Evolutionary conservation across 2,888 invertebrate genomes (phyloP).

Genomic region (Phortica okadai): DNA sequence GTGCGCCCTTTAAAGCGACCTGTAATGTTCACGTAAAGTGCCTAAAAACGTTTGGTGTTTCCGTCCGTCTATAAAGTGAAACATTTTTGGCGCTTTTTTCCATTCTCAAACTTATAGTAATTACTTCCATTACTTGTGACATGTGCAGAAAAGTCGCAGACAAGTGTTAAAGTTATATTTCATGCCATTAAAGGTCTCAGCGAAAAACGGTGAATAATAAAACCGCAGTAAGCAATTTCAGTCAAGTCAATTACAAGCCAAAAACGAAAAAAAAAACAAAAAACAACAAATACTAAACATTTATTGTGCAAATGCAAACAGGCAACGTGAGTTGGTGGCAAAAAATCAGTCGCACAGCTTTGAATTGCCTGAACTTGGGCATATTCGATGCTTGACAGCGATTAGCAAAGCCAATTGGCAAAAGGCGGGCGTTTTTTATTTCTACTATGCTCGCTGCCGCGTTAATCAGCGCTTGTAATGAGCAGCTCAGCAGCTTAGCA

Average conservation of each 20-base stretch:
- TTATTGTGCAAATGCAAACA: constrained; percentile 35
- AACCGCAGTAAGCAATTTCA: constrained; percentile 33
- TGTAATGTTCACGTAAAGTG: not conserved
- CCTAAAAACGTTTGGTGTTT: constrained; percentile 1
- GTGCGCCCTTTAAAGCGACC: constrained; percentile 1
- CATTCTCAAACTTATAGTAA: not conserved
- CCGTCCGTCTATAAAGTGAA: not conserved
- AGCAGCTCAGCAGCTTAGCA: constrained; percentile 10
- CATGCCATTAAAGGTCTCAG: constrained; percentile 7
- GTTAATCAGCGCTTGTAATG: constrained; percentile 25
- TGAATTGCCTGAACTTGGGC: not conserved
- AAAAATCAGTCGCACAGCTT: not conserved
- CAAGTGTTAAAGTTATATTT: constrained; percentile 3
- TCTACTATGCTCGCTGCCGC: not conserved
- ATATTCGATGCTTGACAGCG: not conserved
- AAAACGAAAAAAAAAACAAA: constrained; percentile 21
- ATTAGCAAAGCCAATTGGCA: constrained; percentile 15
- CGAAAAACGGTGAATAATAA: not conserved
- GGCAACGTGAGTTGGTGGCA: constrained; percentile 6
- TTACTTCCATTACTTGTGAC: not conserved
- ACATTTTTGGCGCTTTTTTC: constrained; percentile 14
- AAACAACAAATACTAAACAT: constrained; percentile 21
- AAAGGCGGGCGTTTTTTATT: not conserved
- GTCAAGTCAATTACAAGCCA: constrained; percentile 11
- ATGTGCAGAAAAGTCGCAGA: not conserved